These are phyloP conservation scores for Neomorphus geoffroyi DNA, from an alignment of 2,797 vertebrate species.

Conservation along the genomic window DNA sequence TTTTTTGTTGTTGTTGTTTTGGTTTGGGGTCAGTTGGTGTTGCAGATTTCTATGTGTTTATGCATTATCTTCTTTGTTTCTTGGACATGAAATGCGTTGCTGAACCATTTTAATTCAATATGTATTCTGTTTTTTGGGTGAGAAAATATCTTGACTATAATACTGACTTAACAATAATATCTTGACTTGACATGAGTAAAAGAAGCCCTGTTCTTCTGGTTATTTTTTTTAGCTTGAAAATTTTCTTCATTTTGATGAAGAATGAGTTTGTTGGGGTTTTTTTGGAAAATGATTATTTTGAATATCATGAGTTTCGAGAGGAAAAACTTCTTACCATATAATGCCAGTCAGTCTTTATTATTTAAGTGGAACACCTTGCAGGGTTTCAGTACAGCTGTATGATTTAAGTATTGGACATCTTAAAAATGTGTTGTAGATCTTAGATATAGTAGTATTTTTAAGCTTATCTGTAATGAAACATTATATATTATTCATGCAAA, in stretches of 20 bases:
- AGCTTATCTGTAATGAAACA: neutral
- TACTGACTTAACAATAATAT: neutral
- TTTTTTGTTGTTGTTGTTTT: neutral
- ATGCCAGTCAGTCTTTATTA: neutral
- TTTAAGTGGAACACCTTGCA: neutral
- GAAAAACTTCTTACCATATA: neutral
- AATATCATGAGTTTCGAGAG: neutral
- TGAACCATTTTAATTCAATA: neutral
- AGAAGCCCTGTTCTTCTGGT: neutral
- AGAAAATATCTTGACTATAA: neutral
- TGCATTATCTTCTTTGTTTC: neutral
- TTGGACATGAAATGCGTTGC: neutral
- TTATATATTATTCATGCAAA: slow-evolving; percentile 9
- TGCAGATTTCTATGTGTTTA: neutral
- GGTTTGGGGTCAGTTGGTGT: neutral
- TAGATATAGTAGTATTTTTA: neutral
- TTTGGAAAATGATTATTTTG: too few relatives aligned
- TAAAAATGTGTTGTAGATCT: neutral
- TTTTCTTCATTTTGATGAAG: neutral
- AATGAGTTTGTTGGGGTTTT: too few relatives aligned
- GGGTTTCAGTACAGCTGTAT: neutral
- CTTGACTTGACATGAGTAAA: neutral
- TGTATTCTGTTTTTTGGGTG: neutral
- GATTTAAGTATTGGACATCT: neutral
- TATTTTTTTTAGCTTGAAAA: neutral